Evolutionary conservation across 2,797 vertebrate species (phyloP).

Genomic region (Platyrinchus mystaceus): DNA sequence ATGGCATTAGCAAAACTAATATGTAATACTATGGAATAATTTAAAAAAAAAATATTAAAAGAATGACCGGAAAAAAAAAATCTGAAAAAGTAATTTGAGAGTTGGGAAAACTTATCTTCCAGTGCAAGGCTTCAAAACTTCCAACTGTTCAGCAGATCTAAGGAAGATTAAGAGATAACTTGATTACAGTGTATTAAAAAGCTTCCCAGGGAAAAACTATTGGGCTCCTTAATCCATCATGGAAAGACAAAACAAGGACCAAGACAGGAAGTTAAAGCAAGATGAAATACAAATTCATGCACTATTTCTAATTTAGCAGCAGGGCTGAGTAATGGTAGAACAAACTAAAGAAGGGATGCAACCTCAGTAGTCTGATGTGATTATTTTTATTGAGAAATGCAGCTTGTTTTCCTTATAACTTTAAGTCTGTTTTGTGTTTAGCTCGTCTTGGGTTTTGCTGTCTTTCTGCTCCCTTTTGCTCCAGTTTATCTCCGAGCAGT

Average conservation of each 20-base stretch:
- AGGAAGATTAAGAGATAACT: background rate
- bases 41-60: background rate
- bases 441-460: conserved; percentile 84
- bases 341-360: background rate
- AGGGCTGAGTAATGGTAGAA: background rate
- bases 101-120: background rate
- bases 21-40: background rate
- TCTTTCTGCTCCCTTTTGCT: conserved; percentile 88
- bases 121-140: background rate
- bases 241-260: background rate
- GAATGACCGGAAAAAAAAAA: background rate
- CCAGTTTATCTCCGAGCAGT: conserved; percentile 78
- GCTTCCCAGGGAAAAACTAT: background rate
- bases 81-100: background rate
- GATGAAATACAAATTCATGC: conserved; percentile 6
- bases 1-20: background rate
- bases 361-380: background rate
- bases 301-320: background rate
- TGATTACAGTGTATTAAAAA: background rate
- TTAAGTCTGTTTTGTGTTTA: conserved; percentile 71
- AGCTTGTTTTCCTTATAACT: background rate
- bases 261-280: background rate
- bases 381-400: background rate
- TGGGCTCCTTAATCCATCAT: background rate
- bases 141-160: background rate